Evolutionary conservation across 92 coral and sea anemone genomes (phyloP).

Genomic region (Paramuricea clavata): DNA sequence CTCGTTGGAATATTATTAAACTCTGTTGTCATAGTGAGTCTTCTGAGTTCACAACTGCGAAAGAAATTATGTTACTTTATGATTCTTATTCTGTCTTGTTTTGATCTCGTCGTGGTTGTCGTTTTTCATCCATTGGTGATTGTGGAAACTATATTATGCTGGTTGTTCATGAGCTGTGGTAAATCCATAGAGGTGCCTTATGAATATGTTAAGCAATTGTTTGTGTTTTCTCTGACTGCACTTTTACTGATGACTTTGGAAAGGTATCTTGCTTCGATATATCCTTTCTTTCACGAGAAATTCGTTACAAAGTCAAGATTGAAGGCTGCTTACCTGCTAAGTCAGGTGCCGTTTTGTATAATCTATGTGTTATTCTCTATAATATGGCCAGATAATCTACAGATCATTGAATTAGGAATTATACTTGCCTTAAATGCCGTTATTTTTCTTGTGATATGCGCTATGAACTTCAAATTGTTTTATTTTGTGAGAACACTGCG

Average conservation of each 20-base stretch:
- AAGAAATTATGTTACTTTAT: background rate
- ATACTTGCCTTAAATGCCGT: background rate
- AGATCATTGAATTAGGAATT: background rate
- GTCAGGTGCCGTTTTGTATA: background rate
- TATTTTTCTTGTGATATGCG: background rate
- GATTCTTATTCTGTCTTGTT: conserved; percentile 5
- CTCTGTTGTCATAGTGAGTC: background rate
- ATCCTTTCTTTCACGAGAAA: conserved; percentile 36
- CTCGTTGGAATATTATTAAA: background rate
- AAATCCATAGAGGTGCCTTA: background rate
- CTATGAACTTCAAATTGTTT: background rate
- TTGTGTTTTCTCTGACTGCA: background rate
- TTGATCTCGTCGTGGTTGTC: background rate
- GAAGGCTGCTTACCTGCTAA: background rate
- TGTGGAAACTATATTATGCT: background rate
- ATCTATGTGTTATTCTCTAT: background rate
- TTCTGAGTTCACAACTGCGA: conserved; percentile 4
- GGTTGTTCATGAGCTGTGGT: background rate
- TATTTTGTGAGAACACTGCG: background rate
- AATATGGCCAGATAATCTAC: background rate
- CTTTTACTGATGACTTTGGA: conserved; percentile 44
- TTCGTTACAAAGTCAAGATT: conserved; percentile 6
- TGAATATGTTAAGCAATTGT: background rate
- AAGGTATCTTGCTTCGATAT: conserved; percentile 51
- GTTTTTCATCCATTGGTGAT: conserved; percentile 2